A percentile compares a stretch with the other conserved stretches of the same genome.
Conservation (phyloP, 2,113 vertebrate species). For the Ellobius talpinus region DNA sequence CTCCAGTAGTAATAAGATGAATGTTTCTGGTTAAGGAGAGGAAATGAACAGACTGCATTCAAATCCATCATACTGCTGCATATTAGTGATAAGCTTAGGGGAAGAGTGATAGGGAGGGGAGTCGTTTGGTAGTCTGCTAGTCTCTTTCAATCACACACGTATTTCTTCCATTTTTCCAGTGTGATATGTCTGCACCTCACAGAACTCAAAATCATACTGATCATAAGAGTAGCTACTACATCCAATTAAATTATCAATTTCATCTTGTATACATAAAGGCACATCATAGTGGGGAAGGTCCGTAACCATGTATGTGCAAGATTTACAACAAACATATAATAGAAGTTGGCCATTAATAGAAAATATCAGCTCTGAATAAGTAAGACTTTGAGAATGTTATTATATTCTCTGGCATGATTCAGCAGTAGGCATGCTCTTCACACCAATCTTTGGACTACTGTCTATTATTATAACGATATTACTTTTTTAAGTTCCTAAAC, state of each 20-base stretch:
- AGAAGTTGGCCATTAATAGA: not conserved
- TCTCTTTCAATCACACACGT: not conserved
- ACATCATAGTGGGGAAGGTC: not conserved
- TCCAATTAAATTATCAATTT: not conserved
- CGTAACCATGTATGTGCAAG: not conserved
- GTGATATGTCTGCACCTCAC: not conserved
- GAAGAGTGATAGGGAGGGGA: not conserved
- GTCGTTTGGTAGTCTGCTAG: not conserved
- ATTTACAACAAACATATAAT: no score
- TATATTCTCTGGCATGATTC: not conserved
- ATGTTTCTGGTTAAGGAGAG: not conserved
- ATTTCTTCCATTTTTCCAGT: not conserved
- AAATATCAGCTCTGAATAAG: not conserved
- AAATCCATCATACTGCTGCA: not conserved
- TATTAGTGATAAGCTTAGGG: not conserved
- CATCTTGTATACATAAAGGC: not conserved
- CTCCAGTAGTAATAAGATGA: not conserved
- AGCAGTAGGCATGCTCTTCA: not conserved
- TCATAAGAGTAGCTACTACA: not conserved
- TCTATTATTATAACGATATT: not conserved
- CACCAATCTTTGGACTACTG: not conserved
- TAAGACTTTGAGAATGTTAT: no score
- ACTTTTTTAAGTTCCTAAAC: not conserved
- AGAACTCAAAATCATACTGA: not conserved
- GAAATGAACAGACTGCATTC: not conserved